Percentiles rank a stretch among this genome's conserved stretches.
These are phyloP conservation scores for Eulimnadia texana DNA, from an alignment of 1,140 invertebrate species.

Conservation along the genomic window DNA sequence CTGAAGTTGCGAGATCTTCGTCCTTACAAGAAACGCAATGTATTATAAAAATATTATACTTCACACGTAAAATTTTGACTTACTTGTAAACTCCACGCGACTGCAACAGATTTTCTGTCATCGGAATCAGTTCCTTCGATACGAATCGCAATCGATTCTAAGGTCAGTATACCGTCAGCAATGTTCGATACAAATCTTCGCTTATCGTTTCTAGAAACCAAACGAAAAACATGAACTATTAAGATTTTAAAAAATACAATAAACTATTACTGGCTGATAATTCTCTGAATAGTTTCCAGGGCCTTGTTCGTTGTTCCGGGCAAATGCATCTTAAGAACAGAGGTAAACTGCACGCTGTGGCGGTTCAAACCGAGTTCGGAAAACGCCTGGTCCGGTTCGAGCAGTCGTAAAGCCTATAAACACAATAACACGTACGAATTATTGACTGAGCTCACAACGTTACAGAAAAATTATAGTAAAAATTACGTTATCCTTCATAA, in stretches of 20 bases:
- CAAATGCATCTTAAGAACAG: conserved; percentile 79
- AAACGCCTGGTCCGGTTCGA: conserved; percentile 78
- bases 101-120: conserved; percentile 70
- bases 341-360: conserved; percentile 62
- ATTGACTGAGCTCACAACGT: too few species aligned
- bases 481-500: conserved; percentile 71
- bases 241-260: too few species aligned
- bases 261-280: background rate
- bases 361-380: conserved; percentile 74
- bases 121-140: conserved; percentile 62
- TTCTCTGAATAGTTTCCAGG: conserved; percentile 56
- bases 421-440: too few species aligned
- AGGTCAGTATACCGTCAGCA: conserved; percentile 64
- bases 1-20: conserved; percentile 81
- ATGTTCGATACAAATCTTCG: conserved; percentile 42
- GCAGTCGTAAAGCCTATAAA: conserved; percentile 53
- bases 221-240: too few species aligned
- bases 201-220: background rate
- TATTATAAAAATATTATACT: background rate
- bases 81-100: conserved; percentile 87
- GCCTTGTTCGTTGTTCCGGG: conserved; percentile 55
- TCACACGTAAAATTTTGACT: background rate
- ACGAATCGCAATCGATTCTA: conserved; percentile 77
- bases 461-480: too few species aligned
- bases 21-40: conserved; percentile 33